These are phyloP conservation scores for Drosophila tanythrix DNA, from an alignment of 2,888 invertebrate species.

Conservation along the genomic window DNA sequence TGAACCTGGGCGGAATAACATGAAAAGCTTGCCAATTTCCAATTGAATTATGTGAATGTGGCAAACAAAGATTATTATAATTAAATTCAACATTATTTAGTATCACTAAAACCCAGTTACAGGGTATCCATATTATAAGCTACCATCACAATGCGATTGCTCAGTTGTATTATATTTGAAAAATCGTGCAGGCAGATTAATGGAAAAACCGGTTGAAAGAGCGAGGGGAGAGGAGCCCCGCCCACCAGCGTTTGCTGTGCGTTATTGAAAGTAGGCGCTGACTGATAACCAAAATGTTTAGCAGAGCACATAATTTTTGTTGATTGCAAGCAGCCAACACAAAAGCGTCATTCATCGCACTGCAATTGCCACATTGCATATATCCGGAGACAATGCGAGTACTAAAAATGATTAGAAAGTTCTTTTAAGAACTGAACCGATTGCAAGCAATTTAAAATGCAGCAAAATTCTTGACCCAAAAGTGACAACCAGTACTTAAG, in stretches of 20 bases:
- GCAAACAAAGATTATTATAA: neutral
- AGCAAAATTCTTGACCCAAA: constrained; percentile 8
- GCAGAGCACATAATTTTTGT: constrained; percentile 57
- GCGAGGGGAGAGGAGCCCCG: neutral
- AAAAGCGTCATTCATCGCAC: constrained; percentile 9
- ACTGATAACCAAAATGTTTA: constrained; percentile 63
- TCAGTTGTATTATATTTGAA: constrained; percentile 5
- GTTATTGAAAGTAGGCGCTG: constrained; percentile 46
- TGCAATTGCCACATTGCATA: constrained; percentile 20
- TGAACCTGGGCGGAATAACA: neutral
- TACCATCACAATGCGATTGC: neutral
- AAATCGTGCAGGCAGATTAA: constrained; percentile 32
- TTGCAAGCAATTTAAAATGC: neutral
- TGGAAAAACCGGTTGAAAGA: neutral
- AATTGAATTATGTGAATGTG: neutral
- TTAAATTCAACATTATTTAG: neutral
- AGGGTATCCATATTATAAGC: constrained; percentile 22
- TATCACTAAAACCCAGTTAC: neutral
- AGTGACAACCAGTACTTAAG: neutral
- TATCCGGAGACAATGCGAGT: constrained; percentile 2
- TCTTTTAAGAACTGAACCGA: neutral
- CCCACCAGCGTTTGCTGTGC: neutral
- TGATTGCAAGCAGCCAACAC: constrained; percentile 24
- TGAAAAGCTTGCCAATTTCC: neutral
- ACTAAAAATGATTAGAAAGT: neutral